phyloP scores from a whole-genome alignment of 2,797 vertebrate genomes.

The Coranthus polyacanthus region DNA sequence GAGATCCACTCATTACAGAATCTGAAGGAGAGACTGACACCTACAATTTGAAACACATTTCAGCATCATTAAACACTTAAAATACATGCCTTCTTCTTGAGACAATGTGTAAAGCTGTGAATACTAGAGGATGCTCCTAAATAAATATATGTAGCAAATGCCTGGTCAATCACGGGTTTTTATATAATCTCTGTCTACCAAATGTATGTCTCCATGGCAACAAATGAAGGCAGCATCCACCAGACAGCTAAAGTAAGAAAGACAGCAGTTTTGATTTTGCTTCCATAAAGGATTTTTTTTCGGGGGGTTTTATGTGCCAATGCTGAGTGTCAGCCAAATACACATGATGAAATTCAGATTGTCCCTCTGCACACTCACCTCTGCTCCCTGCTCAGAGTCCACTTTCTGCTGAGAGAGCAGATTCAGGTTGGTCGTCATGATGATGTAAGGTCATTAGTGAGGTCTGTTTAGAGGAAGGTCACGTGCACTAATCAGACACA shows the following conservation, averaged over 20 bases:
- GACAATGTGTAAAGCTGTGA: not conserved
- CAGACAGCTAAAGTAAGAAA: conserved; percentile 2
- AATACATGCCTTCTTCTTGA: not conserved
- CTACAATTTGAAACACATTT: conserved; percentile 67
- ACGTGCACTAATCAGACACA: conserved; percentile 71
- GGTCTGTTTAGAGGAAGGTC: conserved; percentile 87
- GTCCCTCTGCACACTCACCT: conserved; percentile 85
- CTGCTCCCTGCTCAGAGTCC: conserved; percentile 90
- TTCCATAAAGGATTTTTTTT: not conserved
- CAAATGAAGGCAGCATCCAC: conserved; percentile 61
- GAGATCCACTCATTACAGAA: conserved; percentile 94
- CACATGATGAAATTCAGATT: not conserved
- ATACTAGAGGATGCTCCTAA: not conserved
- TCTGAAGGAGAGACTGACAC: conserved; percentile 87
- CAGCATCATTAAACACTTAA: conserved; percentile 13
- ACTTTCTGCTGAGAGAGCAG: conserved; percentile 93
- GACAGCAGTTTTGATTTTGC: not conserved
- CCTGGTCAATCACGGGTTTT: conserved; percentile 29
- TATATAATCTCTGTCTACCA: too few species aligned
- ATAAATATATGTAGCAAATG: conserved; percentile 9
- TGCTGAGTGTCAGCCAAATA: not conserved
- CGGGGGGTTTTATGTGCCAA: conserved; percentile 40
- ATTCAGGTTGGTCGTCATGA: conserved; percentile 91
- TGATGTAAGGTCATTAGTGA: conserved; percentile 92
- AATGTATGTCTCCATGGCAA: conserved; percentile 72